phyloP scores from a whole-genome alignment of 30 jellyfish, hydroid and myxozoan genomes.

The Pelagia noctiluca region DNA sequence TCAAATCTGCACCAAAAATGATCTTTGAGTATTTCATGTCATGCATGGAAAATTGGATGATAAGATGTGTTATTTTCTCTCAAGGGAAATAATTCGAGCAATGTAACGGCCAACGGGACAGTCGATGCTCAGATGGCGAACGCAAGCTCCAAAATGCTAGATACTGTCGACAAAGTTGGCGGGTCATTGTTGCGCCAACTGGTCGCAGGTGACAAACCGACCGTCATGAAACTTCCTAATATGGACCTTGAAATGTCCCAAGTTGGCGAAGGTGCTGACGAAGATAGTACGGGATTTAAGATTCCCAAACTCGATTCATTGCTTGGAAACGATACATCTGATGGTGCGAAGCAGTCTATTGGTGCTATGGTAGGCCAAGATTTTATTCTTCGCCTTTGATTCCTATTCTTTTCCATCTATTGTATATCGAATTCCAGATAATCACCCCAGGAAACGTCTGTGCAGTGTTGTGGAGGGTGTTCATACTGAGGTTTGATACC shows the following conservation, averaged over 20 bases:
- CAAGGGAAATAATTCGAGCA: conserved; percentile 55
- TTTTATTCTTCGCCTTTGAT: conserved; percentile 4
- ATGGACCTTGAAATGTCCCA: conserved; percentile 89
- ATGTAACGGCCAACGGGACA: conserved; percentile 53
- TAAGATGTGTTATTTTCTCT: background rate
- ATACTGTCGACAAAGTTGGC: conserved; percentile 89
- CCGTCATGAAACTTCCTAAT: conserved; percentile 62
- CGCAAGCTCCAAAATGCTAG: conserved; percentile 71
- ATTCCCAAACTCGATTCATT: conserved; percentile 72
- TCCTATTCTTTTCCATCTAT: background rate
- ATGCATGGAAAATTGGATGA: no score
- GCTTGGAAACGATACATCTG: conserved; percentile 63
- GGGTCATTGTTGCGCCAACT: conserved; percentile 91
- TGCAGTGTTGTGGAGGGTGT: no score
- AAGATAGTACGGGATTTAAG: conserved; percentile 86
- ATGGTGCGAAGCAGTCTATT: conserved; percentile 74
- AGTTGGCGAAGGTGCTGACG: conserved; percentile 91
- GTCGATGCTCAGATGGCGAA: conserved; percentile 47
- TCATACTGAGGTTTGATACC: no score
- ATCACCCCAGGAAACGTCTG: no score
- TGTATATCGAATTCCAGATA: no score
- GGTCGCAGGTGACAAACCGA: conserved; percentile 93
- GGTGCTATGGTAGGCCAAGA: conserved; percentile 94
- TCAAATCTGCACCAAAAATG: no score
- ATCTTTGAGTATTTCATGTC: no score